Base-by-base conservation (phyloP, 1,140 invertebrate genomes). In the Lordiphosa clarofinis region DNA sequence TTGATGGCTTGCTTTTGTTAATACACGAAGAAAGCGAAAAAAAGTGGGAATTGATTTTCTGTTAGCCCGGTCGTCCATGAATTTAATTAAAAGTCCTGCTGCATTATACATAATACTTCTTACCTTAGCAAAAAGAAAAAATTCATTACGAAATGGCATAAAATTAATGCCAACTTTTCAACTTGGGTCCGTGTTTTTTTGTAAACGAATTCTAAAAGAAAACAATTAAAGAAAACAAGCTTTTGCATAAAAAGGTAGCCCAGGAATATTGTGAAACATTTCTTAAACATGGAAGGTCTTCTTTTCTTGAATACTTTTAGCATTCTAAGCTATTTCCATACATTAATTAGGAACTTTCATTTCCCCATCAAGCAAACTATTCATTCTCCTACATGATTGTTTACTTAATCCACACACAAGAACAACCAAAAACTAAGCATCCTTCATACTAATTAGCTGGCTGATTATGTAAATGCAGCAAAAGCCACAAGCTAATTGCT, bases 1-100 rank as follows among this genome's bases (percentile, higher is more conserved):
- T 72, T 61, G 46, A 60, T 46, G 67, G 48, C 46, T 63, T 56
- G 12, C 50, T 71, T 76, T 48, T 31, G 13, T 68, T 52, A 67
- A 56, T 52, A 39, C 33, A 36, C 21, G 21, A 21, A 19, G 2
- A 8, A 3, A 21, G 21, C n/a, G 39, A n/a, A 28, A 19, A 56
- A 66, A 37, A 46, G 49, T 42, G 33, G 24, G 56, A 78, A 81
- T 81, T 74, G 76, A 81, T 81, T 81, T 81, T 65, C 48, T 53
- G 58, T 68, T 63, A 71, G 71, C 75, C 53, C 48, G 47, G 40
- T 56, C 52, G 38, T 42, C 55, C 56, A 49, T 81, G 61, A 61
- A 72, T 81, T 81, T 75, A 71, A 82, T 81, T 81, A 71, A 60
- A 59, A 59, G 46, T 33, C 38, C 38, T 59, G 39, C 38, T 44